Conservation (phyloP, 2,888 invertebrate genomes). For the Megalurothrips usitatus region DNA sequence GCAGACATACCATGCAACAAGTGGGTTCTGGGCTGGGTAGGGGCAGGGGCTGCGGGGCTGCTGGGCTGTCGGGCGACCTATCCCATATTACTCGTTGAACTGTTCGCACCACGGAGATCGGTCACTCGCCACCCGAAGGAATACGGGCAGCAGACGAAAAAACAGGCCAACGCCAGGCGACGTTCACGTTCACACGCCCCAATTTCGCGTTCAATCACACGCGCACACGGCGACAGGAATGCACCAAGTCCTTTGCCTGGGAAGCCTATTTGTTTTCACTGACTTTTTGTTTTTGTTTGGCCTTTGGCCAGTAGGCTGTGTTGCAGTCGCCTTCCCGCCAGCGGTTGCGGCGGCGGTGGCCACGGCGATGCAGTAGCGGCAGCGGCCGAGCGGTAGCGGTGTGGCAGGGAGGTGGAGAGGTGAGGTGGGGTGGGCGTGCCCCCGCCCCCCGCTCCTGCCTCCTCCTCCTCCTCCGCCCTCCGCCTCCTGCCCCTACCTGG, state of each 20-base stretch:
- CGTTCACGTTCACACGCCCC: background rate
- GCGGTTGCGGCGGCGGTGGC: background rate
- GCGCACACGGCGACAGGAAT: background rate
- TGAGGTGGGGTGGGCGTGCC: background rate
- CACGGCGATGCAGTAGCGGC: background rate
- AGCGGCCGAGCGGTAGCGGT: background rate
- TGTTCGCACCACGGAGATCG: background rate
- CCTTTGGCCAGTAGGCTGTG: constrained; percentile 18
- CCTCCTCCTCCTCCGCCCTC: too few species aligned
- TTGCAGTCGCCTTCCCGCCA: constrained; percentile 21
- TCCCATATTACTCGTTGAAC: constrained; percentile 10
- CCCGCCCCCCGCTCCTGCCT: background rate
- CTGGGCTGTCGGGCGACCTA: background rate
- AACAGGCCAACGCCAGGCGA: background rate
- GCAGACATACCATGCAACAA: constrained; percentile 24
- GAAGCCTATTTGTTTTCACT: constrained; percentile 26
- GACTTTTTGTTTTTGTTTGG: constrained; percentile 26
- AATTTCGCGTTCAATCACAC: background rate
- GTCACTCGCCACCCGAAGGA: background rate
- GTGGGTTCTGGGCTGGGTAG: constrained; percentile 17
- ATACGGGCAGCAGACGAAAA: background rate
- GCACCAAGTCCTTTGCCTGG: constrained; percentile 21
- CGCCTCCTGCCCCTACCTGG: too few species aligned
- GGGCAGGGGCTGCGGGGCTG: too few species aligned
- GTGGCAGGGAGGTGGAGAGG: background rate